Evolutionary conservation across 30 jellyfish, hydroid and myxozoan species (phyloP).

Genomic region (Pelagia noctiluca): DNA sequence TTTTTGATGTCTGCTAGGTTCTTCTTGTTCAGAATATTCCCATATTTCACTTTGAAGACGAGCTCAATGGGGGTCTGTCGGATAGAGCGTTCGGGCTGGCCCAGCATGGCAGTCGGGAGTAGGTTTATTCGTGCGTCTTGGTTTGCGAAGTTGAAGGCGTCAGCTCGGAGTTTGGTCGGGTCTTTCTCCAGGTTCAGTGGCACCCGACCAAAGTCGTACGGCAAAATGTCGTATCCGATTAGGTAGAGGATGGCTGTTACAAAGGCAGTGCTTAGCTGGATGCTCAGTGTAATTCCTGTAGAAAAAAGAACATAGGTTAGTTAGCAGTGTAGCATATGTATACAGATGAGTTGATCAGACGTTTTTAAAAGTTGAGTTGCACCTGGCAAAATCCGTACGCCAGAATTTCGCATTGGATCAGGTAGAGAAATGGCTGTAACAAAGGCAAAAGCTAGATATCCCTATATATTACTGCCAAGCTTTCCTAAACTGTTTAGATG

Average conservation of each 20-base stretch:
- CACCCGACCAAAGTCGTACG: conserved; percentile 89
- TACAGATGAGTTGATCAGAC: background rate
- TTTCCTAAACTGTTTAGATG: too few species aligned
- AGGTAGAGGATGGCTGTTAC: conserved; percentile 79
- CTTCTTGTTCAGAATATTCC: conserved; percentile 49
- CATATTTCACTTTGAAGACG: conserved; percentile 36
- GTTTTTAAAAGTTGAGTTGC: background rate
- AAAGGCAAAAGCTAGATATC: too few species aligned
- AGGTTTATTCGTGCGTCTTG: conserved; percentile 83
- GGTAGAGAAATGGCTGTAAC: too few species aligned
- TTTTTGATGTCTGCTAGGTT: conserved; percentile 60
- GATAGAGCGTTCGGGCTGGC: conserved; percentile 88
- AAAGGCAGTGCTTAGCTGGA: conserved; percentile 74
- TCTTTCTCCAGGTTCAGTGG: conserved; percentile 93
- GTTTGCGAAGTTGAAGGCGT: conserved; percentile 91
- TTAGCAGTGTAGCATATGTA: background rate
- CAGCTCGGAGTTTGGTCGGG: conserved; percentile 92
- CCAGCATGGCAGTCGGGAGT: conserved; percentile 78
- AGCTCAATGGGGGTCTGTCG: conserved; percentile 86
- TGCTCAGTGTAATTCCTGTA: conserved; percentile 75
- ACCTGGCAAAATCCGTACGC: too few species aligned
- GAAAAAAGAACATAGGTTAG: background rate
- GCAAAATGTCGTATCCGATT: conserved; percentile 79
- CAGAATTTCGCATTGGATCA: too few species aligned
- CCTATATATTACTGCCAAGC: too few species aligned